Conservation (phyloP, 2,113 vertebrate genomes). For the Bubo blakistoni region DNA sequence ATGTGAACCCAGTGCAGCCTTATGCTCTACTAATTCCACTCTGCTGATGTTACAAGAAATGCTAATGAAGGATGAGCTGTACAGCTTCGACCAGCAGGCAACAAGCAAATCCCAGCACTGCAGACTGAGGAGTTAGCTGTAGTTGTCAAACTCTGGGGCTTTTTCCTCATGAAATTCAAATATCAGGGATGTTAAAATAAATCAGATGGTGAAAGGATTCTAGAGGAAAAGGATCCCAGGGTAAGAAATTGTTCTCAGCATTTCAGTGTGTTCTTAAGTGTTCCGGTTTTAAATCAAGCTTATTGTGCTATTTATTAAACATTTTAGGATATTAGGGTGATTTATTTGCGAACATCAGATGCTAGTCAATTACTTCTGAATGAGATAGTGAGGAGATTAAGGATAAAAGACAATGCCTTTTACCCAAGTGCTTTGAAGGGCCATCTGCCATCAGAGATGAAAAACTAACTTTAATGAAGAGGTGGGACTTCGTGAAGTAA, state of each 20-base stretch:
- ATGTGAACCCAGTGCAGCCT: rapidly evolving
- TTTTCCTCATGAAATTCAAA: neutral
- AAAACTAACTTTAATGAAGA: neutral
- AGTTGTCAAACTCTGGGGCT: neutral
- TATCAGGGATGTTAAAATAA: neutral
- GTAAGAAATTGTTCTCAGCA: neutral
- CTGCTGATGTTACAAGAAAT: neutral
- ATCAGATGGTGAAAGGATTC: neutral
- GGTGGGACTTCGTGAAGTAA: neutral
- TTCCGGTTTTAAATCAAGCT: neutral
- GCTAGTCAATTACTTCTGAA: neutral
- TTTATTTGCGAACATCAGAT: neutral
- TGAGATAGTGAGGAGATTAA: neutral
- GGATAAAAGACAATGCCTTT: neutral
- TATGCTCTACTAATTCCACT: neutral
- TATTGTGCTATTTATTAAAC: neutral
- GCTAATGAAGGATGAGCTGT: neutral
- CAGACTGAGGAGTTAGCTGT: neutral
- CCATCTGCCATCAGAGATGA: neutral
- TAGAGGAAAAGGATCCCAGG: neutral
- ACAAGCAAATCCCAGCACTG: neutral
- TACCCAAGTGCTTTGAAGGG: neutral
- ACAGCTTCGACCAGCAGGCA: neutral
- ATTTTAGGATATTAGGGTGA: neutral
- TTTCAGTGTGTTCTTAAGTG: neutral